These are phyloP conservation scores for Listronotus oregonensis DNA, from an alignment of 1,140 invertebrate species.

Conservation along the genomic window DNA sequence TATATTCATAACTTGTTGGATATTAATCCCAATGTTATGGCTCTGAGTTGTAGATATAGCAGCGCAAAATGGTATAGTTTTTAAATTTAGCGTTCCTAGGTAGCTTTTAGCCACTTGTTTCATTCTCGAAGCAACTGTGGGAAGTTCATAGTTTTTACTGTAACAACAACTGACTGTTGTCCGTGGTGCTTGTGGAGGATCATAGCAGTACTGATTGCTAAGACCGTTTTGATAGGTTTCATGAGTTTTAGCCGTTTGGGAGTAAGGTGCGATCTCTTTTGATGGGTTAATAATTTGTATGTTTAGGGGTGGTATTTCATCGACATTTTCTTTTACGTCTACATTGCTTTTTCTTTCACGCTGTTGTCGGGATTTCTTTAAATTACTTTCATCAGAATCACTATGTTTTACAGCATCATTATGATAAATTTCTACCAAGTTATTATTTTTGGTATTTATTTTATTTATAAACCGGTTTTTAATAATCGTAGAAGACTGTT, in stretches of 20 bases:
- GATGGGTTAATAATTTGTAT: slow-evolving; percentile 7
- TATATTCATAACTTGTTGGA: slow-evolving; percentile 62
- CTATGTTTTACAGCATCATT: slow-evolving; percentile 54
- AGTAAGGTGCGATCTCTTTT: neutral
- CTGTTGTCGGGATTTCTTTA: slow-evolving; percentile 28
- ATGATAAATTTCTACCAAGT: slow-evolving; percentile 60
- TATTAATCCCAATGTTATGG: slow-evolving; percentile 63
- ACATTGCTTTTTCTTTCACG: slow-evolving; percentile 10
- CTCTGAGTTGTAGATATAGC: slow-evolving; percentile 61
- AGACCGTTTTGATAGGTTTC: neutral
- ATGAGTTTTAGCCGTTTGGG: neutral
- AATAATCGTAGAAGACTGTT: slow-evolving; percentile 17
- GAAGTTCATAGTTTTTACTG: slow-evolving; percentile 57
- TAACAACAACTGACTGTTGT: slow-evolving; percentile 35
- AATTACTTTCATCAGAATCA: slow-evolving; percentile 47
- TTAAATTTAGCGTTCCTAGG: slow-evolving; percentile 57
- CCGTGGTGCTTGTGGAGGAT: slow-evolving; percentile 35
- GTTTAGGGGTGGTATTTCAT: slow-evolving; percentile 23
- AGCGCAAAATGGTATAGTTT: slow-evolving; percentile 62
- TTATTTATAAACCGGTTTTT: slow-evolving; percentile 17
- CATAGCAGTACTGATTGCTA: slow-evolving; percentile 19
- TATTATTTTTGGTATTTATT: slow-evolving; percentile 23
- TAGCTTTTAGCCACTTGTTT: slow-evolving; percentile 59
- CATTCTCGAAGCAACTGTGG: slow-evolving; percentile 60
- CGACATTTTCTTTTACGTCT: slow-evolving; percentile 1